A percentile compares a stretch with the other conserved stretches of the same genome.
These are phyloP conservation scores for Cataglyphis altisquamis DNA, from an alignment of 2,888 invertebrate genomes.

Conservation along the genomic window DNA sequence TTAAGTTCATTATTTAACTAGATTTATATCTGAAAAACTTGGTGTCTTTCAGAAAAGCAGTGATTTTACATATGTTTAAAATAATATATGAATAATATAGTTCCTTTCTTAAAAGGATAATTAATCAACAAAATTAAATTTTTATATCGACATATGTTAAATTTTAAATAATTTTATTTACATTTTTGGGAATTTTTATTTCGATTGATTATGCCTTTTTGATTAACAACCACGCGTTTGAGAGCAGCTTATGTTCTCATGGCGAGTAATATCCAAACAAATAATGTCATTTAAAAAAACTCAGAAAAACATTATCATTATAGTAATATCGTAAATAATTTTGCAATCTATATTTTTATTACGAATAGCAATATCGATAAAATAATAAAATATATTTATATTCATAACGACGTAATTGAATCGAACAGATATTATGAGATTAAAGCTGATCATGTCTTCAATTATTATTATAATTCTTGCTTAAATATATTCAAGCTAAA, in stretches of 20 bases:
- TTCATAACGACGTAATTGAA: background rate
- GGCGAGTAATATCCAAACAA: conserved; percentile 59
- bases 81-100: background rate
- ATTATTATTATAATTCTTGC: background rate
- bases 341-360: background rate
- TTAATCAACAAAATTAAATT: conserved; percentile 24
- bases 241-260: conserved; percentile 56
- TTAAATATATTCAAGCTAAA: background rate
- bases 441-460: background rate
- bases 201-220: conserved; percentile 18
- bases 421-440: background rate
- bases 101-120: background rate
- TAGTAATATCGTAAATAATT: conserved; percentile 7
- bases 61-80: background rate
- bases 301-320: background rate
- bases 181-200: background rate
- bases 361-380: background rate
- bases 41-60: background rate
- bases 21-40: background rate
- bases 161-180: conserved; percentile 38
- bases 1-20: background rate
- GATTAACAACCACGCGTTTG: conserved; percentile 24
- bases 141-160: conserved; percentile 9
- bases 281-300: conserved; percentile 53
- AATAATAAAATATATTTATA: background rate